Evolutionary conservation across 2,888 invertebrate genomes (phyloP).

Genomic region (Phengaris alcon): DNA sequence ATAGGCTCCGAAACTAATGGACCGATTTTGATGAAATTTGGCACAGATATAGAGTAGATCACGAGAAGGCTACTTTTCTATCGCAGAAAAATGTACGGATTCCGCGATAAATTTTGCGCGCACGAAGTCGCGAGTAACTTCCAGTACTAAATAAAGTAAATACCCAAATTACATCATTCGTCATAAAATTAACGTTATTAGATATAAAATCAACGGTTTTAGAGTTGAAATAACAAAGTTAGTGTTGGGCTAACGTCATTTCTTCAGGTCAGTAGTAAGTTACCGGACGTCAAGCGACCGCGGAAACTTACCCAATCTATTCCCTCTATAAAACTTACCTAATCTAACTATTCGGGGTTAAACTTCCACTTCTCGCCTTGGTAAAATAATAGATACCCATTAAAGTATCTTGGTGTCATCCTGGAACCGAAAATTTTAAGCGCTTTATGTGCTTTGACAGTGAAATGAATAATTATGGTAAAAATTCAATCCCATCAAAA

Average conservation of each 20-base stretch:
- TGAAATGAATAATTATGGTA: too few relatives aligned
- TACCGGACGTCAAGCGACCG: slow-evolving; percentile 1
- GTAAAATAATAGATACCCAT: neutral
- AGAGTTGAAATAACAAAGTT: neutral
- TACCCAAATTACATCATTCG: neutral
- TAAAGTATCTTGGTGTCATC: neutral
- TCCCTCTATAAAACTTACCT: slow-evolving; percentile 8
- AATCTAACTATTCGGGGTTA: slow-evolving; percentile 17
- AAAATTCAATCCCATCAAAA: too few relatives aligned
- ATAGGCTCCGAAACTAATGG: too few relatives aligned
- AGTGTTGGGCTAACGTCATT: neutral
- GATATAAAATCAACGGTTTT: neutral
- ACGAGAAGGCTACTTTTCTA: too few relatives aligned
- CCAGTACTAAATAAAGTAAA: neutral
- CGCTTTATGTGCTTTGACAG: too few relatives aligned
- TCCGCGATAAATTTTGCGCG: too few relatives aligned
- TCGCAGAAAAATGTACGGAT: too few relatives aligned
- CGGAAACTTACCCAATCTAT: neutral
- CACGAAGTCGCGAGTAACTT: too few relatives aligned
- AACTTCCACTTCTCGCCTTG: neutral
- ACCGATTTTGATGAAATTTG: too few relatives aligned
- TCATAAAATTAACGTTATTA: neutral
- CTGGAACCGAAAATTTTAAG: too few relatives aligned
- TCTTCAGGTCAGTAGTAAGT: slow-evolving; percentile 1
- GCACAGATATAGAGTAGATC: too few relatives aligned